phyloP scores from a whole-genome alignment of 2,888 invertebrate genomes.

The Oscheius sp. region DNA sequence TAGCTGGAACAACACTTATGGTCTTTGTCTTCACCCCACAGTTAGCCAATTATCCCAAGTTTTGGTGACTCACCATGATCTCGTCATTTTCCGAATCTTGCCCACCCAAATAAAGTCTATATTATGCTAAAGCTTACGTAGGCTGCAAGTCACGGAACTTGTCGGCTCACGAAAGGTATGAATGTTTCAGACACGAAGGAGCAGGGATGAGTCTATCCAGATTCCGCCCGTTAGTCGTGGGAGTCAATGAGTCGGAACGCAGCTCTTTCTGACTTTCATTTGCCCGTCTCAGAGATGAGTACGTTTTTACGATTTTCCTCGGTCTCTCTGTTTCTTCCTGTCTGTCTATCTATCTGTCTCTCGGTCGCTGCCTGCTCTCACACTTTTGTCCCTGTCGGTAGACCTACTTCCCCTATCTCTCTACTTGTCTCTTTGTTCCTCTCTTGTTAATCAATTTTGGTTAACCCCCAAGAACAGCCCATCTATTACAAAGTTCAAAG shows the following conservation, averaged over 20 bases:
- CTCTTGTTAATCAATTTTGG: no score
- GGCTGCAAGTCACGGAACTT: background rate
- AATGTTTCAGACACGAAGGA: background rate
- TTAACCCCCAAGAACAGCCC: no score
- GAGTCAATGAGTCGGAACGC: no score
- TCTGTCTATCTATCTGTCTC: background rate
- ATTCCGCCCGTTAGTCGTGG: no score
- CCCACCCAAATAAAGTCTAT: background rate
- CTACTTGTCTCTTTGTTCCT: no score
- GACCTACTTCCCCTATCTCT: no score
- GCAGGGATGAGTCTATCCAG: no score
- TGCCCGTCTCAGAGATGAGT: no score
- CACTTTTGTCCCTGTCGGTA: no score
- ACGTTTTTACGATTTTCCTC: background rate
- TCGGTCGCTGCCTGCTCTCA: no score
- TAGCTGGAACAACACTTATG: slow-evolving; percentile 44
- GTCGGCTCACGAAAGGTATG: slow-evolving; percentile 6
- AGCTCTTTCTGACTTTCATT: no score
- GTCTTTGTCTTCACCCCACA: slow-evolving; percentile 46
- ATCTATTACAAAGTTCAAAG: no score
- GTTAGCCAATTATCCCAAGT: slow-evolving; percentile 10
- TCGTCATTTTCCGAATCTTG: slow-evolving; percentile 1
- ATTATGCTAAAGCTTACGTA: background rate
- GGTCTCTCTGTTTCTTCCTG: background rate
- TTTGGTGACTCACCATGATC: slow-evolving; percentile 10